Percentiles rank a stretch among this genome's conserved stretches.
phyloP scores from a whole-genome alignment of 2,113 vertebrate genomes.

The Phylloscopus whistleri region DNA sequence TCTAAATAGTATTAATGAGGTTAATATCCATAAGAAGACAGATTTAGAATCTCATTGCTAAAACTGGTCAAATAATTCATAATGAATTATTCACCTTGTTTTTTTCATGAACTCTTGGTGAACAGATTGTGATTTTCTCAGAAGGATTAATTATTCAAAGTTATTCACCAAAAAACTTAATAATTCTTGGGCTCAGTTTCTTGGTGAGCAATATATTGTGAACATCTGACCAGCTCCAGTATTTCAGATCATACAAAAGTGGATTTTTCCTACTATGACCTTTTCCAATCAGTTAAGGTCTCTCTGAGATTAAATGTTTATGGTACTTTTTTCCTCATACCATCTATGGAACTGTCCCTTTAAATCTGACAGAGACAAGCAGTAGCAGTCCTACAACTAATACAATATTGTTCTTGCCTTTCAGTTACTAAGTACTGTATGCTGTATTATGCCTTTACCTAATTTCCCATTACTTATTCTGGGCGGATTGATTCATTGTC shows the following conservation, averaged over 20 bases:
- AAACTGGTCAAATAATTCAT: slow-evolving; percentile 68
- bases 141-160: slow-evolving; percentile 67
- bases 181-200: slow-evolving; percentile 47
- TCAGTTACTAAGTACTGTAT: background rate
- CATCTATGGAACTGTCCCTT: background rate
- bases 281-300: background rate
- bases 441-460: background rate
- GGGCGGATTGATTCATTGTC: background rate
- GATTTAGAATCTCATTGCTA: slow-evolving; percentile 65
- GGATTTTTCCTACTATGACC: background rate
- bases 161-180: slow-evolving; percentile 65
- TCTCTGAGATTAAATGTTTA: background rate
- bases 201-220: slow-evolving; percentile 55
- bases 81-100: slow-evolving; percentile 70
- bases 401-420: background rate
- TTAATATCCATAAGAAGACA: slow-evolving; percentile 54
- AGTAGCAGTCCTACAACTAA: background rate
- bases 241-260: background rate
- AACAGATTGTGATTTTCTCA: slow-evolving; percentile 69
- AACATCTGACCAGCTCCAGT: slow-evolving; percentile 33
- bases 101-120: slow-evolving; percentile 60
- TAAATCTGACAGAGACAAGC: background rate
- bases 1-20: slow-evolving; percentile 44
- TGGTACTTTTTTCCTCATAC: background rate
- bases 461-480: background rate